Evolutionary conservation across 2,888 invertebrate genomes (phyloP), one percentile per base, ranked within the genome.

Genomic region (Gasteruption jaculator): DNA sequence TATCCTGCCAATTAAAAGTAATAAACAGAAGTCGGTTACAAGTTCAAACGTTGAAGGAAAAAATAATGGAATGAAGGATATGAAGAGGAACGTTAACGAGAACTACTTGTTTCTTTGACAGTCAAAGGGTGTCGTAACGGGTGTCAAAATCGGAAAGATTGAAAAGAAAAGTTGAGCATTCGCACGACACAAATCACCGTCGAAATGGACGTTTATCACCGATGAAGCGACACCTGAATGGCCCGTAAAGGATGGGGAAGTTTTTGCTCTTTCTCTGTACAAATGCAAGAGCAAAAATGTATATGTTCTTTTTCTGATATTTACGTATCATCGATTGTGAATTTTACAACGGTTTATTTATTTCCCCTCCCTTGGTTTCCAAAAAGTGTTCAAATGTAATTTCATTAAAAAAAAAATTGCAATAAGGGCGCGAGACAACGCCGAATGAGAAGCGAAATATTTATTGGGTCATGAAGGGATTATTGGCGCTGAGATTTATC

Each of bases 171-270:
- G 19, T 10, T 16, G 19, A 20, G 33, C 21, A 21, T 19, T 20
- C 37, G 30, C 37, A 20, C 34, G 39, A 21, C 38, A 35, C 38
- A 50, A 44, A 47, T 47, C 44, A 41, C 30, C n/a, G 42, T 22
- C 27, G 38, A 26, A 36, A 22, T 30, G 43, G 54, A 53, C 53
- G 53, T 54, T 55, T 53, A 56, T 56, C 51, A 51, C 49, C 35
- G 38, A 38, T 40, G 29, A 41, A 33, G 41, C 49, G 54, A 54
- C 53, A 55, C 49, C 31, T 56, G 53, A 54, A 54, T 55, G 53
- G 53, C 42, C 45, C 49, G 46, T 37, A 36, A 21, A 12, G 35
- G 35, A 44, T 49, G 49, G 18, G 42, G 12, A 29, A 31, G 38
- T 46, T 46, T 41, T 40, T 19, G 16, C n/a, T 21, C 20, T 32